Conservation (phyloP, 2,797 vertebrate genomes). For the Micropoecilia bifurca region DNA sequence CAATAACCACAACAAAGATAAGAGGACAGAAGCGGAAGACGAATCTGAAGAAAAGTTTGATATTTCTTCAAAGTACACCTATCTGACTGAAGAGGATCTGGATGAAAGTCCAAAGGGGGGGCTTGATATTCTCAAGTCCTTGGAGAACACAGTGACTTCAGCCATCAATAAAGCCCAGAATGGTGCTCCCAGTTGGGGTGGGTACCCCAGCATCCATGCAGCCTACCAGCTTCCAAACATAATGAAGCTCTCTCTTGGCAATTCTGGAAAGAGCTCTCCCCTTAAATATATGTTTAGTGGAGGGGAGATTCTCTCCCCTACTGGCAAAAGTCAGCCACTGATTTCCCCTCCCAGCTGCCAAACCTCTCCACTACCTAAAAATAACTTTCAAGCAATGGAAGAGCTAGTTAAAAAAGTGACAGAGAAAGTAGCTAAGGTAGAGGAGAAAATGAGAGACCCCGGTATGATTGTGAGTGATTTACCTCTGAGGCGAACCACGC, state of each 20-base stretch:
- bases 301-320: constrained; percentile 88
- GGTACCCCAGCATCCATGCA: constrained; percentile 98
- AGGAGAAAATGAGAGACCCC: constrained; percentile 95
- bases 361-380: constrained; percentile 93
- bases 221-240: constrained; percentile 99
- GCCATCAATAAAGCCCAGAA: constrained; percentile 99
- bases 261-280: constrained; percentile 88
- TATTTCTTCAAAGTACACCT: constrained; percentile 95
- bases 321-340: constrained; percentile 87
- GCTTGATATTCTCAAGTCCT: constrained; percentile 95
- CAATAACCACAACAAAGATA: constrained; percentile 83
- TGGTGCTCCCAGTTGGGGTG: constrained; percentile 97
- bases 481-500: constrained; percentile 87
- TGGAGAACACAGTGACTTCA: constrained; percentile 97
- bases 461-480: constrained; percentile 81
- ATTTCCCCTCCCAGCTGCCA: constrained; percentile 91
- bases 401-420: constrained; percentile 98
- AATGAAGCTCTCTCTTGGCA: constrained; percentile 95
- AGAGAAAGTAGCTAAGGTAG: constrained; percentile 95
- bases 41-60: constrained; percentile 94
- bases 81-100: constrained; percentile 96
- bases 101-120: constrained; percentile 97
- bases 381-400: constrained; percentile 98
- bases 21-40: constrained; percentile 83
- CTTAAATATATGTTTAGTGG: constrained; percentile 92